Evolutionary conservation across 2,797 vertebrate genomes (phyloP), one percentile per base, ranked within the genome.

Genomic region (Gallinago solitaria): DNA sequence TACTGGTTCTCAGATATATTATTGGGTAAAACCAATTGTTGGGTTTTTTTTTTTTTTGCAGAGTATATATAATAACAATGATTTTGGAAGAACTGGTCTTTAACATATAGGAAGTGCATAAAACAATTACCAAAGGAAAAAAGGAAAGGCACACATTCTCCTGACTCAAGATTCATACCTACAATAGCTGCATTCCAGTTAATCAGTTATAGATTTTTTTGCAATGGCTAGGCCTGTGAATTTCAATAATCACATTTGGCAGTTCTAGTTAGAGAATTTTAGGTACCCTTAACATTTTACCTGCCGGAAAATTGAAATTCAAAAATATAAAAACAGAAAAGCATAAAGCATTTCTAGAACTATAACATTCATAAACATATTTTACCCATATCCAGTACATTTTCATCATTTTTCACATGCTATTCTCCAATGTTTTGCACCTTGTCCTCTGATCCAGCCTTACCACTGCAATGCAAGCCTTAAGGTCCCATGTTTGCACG

Each of bases 391-490:
- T 25, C 24, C 43, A 12, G 24, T 30, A 71, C 3, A 82, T 71
- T 78, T 67, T n/a, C 25, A 57, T 33, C 1, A 3, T 74, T 61
- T 5, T 25, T 65, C 6, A 18, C 16, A 37, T 65, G 74, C 45
- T 69, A 2, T 28, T 56, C 73, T 90, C 47, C 56, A 74, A 39
- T 3, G 12, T 56, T 59, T 77, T 32, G 30, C 33, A 43, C 35
- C 39, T 71, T 70, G 60, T 59, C 35, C 33, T 74, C 83, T 59
- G 15, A 67, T 47, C 9, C 60, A 67, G 69, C 30, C 57, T 70
- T 54, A 69, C 27, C 24, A 63, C 27, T 11, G 17, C 1, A 1
- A 50, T 2, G 3, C 1, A 1, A 94, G 32, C 41, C 30, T 32
- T 80, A 1, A 86, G 67, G 65, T 68, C 18, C 18, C 41, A 45